phyloP scores from a whole-genome alignment of 2,888 invertebrate genomes.

The Conops quadrifasciatus region DNA sequence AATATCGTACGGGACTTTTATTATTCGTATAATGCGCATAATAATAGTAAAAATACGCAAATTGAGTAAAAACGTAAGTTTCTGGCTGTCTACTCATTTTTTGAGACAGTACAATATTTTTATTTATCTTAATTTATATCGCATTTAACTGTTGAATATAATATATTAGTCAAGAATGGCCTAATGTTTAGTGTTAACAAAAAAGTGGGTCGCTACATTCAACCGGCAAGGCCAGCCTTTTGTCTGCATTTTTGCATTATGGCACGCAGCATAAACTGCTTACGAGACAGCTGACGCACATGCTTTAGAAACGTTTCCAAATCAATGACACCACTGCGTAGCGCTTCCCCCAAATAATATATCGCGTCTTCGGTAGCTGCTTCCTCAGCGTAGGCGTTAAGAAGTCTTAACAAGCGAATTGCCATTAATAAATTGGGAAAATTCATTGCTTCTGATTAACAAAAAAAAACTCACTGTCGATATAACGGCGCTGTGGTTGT shows the following conservation, averaged over 20 bases:
- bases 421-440: no score
- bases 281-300: constrained; percentile 91
- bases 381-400: constrained; percentile 96
- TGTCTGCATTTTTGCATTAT: constrained; percentile 96
- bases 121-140: constrained; percentile 19
- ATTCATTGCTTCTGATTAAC: neutral
- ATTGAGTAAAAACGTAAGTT: neutral
- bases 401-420: constrained; percentile 69
- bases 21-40: neutral
- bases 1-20: neutral
- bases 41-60: neutral
- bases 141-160: constrained; percentile 30
- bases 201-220: constrained; percentile 49
- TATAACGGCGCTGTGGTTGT: constrained; percentile 95
- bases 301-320: constrained; percentile 96
- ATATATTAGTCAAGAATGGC: constrained; percentile 24
- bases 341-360: constrained; percentile 95
- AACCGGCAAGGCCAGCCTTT: constrained; percentile 86
- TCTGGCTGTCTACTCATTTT: neutral
- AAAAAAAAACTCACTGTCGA: constrained; percentile 77
- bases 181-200: neutral
- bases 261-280: constrained; percentile 95
- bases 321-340: constrained; percentile 91
- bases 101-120: neutral
- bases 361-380: constrained; percentile 98